Conservation (phyloP, 2,797 vertebrate genomes). For the Hipposideros larvatus region DNA sequence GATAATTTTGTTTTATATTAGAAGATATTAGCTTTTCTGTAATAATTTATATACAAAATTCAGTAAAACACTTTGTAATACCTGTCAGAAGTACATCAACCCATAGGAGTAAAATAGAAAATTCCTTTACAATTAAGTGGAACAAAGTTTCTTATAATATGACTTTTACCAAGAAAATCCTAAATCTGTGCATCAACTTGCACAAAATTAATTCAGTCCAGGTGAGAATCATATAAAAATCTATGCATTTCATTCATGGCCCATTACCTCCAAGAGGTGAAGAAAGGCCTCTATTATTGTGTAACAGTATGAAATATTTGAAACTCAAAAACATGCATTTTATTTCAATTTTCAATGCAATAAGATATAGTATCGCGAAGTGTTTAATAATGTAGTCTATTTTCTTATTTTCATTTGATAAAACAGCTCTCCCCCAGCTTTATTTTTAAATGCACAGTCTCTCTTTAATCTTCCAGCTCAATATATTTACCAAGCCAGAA, state of each 20-base stretch:
- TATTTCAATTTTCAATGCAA: constrained; percentile 6
- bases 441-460: background rate
- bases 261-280: background rate
- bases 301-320: background rate
- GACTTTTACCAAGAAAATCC: background rate
- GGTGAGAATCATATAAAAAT: constrained; percentile 41
- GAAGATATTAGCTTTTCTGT: background rate
- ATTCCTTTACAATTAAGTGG: background rate
- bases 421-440: background rate
- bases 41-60: background rate
- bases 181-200: background rate
- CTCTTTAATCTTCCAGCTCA: background rate
- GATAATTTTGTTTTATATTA: background rate
- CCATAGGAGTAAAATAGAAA: background rate
- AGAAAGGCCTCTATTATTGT: background rate
- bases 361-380: background rate
- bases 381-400: background rate
- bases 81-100: background rate
- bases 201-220: constrained; percentile 26
- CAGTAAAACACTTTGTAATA: background rate
- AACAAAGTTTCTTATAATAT: background rate
- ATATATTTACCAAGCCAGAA: background rate
- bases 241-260: background rate
- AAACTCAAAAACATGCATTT: background rate
- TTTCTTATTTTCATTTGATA: background rate